Percentiles rank a stretch among this genome's conserved stretches.
Evolutionary conservation across 2,888 invertebrate genomes (phyloP).

Genomic region (Drosophila longiperda): DNA sequence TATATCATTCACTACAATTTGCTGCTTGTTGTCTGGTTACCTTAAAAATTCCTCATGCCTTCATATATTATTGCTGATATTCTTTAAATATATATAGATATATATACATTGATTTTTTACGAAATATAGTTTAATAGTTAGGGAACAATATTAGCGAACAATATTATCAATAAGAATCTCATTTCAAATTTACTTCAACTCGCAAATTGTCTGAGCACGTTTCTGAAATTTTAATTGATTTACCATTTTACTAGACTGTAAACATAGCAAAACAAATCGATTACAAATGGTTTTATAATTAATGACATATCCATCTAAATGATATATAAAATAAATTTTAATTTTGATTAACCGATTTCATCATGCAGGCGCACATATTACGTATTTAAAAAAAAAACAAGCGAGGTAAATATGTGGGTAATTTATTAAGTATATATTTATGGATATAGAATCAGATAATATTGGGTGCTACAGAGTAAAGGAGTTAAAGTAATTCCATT

Average conservation of each 20-base stretch:
- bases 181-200: background rate
- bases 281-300: background rate
- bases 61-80: constrained; percentile 28
- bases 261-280: background rate
- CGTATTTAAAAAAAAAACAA: background rate
- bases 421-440: background rate
- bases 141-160: background rate
- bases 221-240: background rate
- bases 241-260: background rate
- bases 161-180: background rate
- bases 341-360: background rate
- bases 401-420: background rate
- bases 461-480: background rate
- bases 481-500: background rate
- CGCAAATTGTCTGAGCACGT: background rate
- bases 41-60: constrained; percentile 20
- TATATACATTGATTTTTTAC: background rate
- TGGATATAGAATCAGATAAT: background rate
- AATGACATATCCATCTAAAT: background rate
- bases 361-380: background rate
- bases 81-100: constrained; percentile 1
- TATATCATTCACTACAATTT: constrained; percentile 45
- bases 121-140: background rate
- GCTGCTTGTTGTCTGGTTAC: constrained; percentile 35
- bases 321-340: background rate